These are phyloP conservation scores for Steatocranus sp. DNA, from an alignment of 2,797 vertebrate species.

Conservation along the genomic window DNA sequence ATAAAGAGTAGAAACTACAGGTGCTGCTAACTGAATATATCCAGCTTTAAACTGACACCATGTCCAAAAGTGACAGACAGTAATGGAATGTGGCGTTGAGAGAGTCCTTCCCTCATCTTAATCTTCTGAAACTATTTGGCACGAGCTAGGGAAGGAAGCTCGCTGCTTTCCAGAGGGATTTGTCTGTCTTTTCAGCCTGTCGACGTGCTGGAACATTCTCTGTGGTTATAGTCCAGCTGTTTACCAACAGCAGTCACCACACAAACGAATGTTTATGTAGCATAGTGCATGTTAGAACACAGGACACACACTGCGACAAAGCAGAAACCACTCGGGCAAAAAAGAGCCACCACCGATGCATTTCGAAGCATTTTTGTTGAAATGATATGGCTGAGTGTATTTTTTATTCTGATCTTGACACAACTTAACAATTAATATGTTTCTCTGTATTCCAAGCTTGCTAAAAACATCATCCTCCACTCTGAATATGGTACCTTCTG, in stretches of 20 bases:
- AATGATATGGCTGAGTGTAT: not conserved
- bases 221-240: constrained; percentile 41
- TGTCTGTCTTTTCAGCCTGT: not conserved
- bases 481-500: not conserved
- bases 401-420: not conserved
- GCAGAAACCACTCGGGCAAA: not conserved
- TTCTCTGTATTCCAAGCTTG: not conserved
- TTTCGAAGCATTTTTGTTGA: not conserved
- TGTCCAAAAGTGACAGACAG: not conserved
- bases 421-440: not conserved
- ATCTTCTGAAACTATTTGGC: not conserved
- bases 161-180: not conserved
- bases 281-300: not conserved
- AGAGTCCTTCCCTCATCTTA: not conserved
- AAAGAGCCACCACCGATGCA: not conserved
- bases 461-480: not conserved
- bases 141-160: not conserved
- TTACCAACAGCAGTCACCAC: not conserved
- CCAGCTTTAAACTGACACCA: not conserved
- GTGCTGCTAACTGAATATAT: not conserved
- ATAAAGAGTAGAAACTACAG: not conserved
- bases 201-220: not conserved
- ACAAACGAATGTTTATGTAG: not conserved
- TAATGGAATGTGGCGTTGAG: not conserved
- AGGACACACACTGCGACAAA: not conserved